These are phyloP conservation scores for Dicyrtoma fusca DNA, from an alignment of 2,888 invertebrate species.

Conservation along the genomic window DNA sequence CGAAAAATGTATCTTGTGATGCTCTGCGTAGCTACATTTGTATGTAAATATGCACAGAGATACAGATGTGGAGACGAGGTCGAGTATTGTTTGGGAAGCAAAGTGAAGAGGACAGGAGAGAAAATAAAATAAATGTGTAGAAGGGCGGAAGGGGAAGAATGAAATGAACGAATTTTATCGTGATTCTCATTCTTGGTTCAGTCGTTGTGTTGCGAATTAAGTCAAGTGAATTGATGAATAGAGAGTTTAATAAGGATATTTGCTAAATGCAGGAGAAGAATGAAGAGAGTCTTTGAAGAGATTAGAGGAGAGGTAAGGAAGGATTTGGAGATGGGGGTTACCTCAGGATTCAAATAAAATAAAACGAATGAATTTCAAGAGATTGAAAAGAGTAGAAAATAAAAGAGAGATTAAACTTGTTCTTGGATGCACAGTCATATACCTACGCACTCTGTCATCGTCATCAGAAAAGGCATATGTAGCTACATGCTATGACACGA, in stretches of 20 bases:
- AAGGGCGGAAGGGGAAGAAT: slow-evolving; percentile 24
- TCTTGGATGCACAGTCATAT: slow-evolving; percentile 16
- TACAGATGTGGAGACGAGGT: too few relatives aligned
- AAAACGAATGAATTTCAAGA: slow-evolving; percentile 44
- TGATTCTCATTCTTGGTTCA: too few relatives aligned
- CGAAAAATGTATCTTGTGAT: too few relatives aligned
- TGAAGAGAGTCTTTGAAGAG: slow-evolving; percentile 35
- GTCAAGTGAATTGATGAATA: slow-evolving; percentile 33
- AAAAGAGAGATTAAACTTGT: slow-evolving; percentile 33
- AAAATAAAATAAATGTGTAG: slow-evolving; percentile 2
- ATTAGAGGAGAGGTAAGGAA: slow-evolving; percentile 42
- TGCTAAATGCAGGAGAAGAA: slow-evolving; percentile 29
- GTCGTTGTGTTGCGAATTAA: slow-evolving; percentile 25
- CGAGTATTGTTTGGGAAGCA: not conserved
- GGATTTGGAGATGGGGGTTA: slow-evolving; percentile 25
- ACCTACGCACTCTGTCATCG: too few relatives aligned
- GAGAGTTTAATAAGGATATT: slow-evolving; percentile 29
- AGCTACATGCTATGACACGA: too few relatives aligned
- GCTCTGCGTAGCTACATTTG: too few relatives aligned
- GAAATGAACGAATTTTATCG: slow-evolving; percentile 9
- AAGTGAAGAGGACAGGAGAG: slow-evolving; percentile 3
- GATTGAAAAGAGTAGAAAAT: slow-evolving; percentile 32
- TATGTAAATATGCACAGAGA: too few relatives aligned
- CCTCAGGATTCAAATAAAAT: slow-evolving; percentile 29
- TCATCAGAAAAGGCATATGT: too few relatives aligned